phyloP scores from a whole-genome alignment of 2,113 vertebrate genomes.

The Agapornis roseicollis region DNA sequence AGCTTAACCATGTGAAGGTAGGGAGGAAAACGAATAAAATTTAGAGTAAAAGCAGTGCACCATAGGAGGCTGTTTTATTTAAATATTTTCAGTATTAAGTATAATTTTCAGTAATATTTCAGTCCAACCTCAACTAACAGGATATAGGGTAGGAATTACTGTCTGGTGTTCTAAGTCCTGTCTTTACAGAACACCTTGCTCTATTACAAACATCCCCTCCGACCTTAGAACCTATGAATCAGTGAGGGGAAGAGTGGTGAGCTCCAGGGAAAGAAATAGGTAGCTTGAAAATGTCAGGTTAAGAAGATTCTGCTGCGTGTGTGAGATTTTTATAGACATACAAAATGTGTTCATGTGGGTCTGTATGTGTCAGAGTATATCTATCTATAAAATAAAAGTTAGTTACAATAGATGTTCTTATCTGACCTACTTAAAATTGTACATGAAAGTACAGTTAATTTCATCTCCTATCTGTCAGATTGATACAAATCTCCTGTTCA shows the following conservation, averaged over 20 bases:
- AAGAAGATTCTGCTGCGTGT: conserved; percentile 12
- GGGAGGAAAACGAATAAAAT: neutral
- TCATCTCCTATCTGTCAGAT: conserved; percentile 70
- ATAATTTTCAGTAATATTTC: neutral
- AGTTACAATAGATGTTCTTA: conserved; percentile 69
- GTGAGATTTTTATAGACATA: conserved; percentile 17
- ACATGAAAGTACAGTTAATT: conserved; percentile 74
- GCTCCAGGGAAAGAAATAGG: neutral
- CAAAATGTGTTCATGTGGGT: neutral
- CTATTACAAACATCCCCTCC: neutral
- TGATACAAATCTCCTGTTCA: conserved; percentile 72
- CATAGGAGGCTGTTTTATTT: neutral
- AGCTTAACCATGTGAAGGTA: neutral
- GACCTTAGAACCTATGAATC: neutral
- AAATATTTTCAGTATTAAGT: neutral
- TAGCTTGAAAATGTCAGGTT: neutral
- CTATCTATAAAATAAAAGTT: conserved; percentile 66
- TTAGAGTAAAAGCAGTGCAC: neutral
- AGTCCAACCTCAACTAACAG: neutral
- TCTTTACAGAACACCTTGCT: neutral
- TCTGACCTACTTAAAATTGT: conserved; percentile 72
- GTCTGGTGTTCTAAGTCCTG: neutral
- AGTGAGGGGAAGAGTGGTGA: neutral
- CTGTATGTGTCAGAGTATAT: conserved; percentile 18
- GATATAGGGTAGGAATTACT: neutral